Percentiles rank a stretch among this genome's conserved stretches.
These are phyloP conservation scores for Cheilinus undulatus DNA, from an alignment of 2,113 vertebrate species.

Conservation along the genomic window DNA sequence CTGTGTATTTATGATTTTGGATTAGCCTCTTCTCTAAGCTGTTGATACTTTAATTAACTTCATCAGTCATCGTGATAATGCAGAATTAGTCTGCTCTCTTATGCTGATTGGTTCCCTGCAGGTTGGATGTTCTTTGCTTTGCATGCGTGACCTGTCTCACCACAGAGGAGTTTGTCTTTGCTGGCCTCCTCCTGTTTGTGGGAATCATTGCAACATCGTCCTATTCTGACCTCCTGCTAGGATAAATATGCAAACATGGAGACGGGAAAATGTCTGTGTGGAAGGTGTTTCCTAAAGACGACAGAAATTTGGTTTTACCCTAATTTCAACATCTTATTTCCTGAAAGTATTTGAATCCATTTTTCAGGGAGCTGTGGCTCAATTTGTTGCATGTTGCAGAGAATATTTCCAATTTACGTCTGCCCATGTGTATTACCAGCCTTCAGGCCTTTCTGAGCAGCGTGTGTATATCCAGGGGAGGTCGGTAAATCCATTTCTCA, in stretches of 20 bases:
- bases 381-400: slow-evolving; percentile 15
- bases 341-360: slow-evolving; percentile 9
- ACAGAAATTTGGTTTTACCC: not conserved
- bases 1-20: slow-evolving; percentile 67
- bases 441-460: slow-evolving; percentile 34
- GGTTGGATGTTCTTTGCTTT: slow-evolving; percentile 12
- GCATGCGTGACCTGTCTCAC: slow-evolving; percentile 51
- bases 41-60: slow-evolving; percentile 73
- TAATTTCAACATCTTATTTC: slow-evolving; percentile 34
- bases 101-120: slow-evolving; percentile 54
- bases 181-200: slow-evolving; percentile 8
- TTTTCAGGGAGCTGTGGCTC: not conserved
- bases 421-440: slow-evolving; percentile 50
- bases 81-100: slow-evolving; percentile 12
- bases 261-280: not conserved
- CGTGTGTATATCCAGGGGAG: slow-evolving; percentile 31
- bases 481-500: slow-evolving; percentile 39
- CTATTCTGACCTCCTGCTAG: slow-evolving; percentile 3
- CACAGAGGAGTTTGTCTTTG: slow-evolving; percentile 20
- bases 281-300: not conserved
- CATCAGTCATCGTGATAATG: slow-evolving; percentile 70
- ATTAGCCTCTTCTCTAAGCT: slow-evolving; percentile 38
- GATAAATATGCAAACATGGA: slow-evolving; percentile 5
- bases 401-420: slow-evolving; percentile 47
- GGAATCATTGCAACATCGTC: slow-evolving; percentile 9